Percentiles rank a stretch among this genome's conserved stretches.
These are phyloP conservation scores for Orthonevra nobilis DNA, from an alignment of 2,888 invertebrate genomes.

Conservation along the genomic window DNA sequence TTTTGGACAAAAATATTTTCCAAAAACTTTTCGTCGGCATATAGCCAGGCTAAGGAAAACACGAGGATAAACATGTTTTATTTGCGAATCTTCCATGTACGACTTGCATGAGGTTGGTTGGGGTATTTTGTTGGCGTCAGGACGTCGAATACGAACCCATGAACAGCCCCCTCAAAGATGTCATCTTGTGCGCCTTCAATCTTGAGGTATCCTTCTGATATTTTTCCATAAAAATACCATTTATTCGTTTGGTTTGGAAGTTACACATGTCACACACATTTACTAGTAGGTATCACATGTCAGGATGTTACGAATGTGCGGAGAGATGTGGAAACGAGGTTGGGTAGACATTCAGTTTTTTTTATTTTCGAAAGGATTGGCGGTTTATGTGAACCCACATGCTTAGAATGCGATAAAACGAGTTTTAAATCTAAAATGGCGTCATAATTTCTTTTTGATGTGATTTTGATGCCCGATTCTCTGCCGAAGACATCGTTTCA, in stretches of 20 bases:
- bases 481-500: not conserved
- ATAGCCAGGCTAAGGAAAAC: conserved; percentile 12
- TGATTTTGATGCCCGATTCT: conserved; percentile 39
- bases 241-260: conserved; percentile 52
- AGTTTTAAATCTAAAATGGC: conserved; percentile 39
- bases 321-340: not conserved
- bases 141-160: conserved; percentile 19
- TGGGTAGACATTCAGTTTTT: conserved; percentile 5
- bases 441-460: conserved; percentile 53
- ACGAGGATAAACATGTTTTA: conserved; percentile 23
- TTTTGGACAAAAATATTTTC: conserved; percentile 8
- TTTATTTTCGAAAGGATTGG: conserved; percentile 27
- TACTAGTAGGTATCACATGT: conserved; percentile 31
- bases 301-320: conserved; percentile 18
- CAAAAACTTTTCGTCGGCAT: conserved; percentile 6
- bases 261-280: conserved; percentile 8
- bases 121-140: conserved; percentile 33
- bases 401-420: conserved; percentile 47
- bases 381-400: conserved; percentile 22
- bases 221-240: conserved; percentile 69
- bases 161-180: conserved; percentile 20
- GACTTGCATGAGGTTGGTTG: conserved; percentile 7
- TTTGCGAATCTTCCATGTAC: conserved; percentile 5
- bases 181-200: conserved; percentile 25
- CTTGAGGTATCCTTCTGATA: conserved; percentile 47